A percentile compares a stretch with the other conserved stretches of the same genome.
Conservation (phyloP, 2,797 vertebrate genomes). For the Labeo calbasu region DNA sequence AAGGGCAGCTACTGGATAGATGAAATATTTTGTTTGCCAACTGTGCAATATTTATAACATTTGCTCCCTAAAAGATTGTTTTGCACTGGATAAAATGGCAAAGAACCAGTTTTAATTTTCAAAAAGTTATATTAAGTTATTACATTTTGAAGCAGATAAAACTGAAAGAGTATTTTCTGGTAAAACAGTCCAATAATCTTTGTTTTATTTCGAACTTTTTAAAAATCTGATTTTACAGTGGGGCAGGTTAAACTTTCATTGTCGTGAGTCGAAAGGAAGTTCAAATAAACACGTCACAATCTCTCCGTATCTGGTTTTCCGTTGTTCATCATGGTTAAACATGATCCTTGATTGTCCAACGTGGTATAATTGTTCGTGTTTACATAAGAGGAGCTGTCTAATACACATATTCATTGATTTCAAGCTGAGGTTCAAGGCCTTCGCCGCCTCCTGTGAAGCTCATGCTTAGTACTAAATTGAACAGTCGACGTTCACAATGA, state of each 20-base stretch:
- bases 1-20: not conserved
- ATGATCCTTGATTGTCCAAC: not conserved
- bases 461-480: not conserved
- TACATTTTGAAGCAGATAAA: not conserved
- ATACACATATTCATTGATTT: not conserved
- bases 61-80: not conserved
- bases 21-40: not conserved
- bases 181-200: not conserved
- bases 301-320: not conserved
- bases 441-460: not conserved
- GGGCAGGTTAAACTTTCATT: not conserved
- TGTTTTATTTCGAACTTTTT: not conserved
- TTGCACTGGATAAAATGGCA: not conserved
- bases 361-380: not conserved
- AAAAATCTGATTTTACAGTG: not conserved
- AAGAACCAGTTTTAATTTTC: not conserved
- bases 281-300: not conserved
- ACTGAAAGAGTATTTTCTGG: not conserved
- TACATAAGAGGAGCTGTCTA: not conserved
- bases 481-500: slow-evolving; percentile 12
- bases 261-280: not conserved
- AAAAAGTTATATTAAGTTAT: not conserved
- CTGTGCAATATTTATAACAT: not conserved
- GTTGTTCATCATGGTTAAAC: not conserved
- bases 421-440: not conserved